Percentiles rank a stretch among this genome's conserved stretches.
phyloP scores from a whole-genome alignment of 2,888 invertebrate species.

The Glomeris marginata region DNA sequence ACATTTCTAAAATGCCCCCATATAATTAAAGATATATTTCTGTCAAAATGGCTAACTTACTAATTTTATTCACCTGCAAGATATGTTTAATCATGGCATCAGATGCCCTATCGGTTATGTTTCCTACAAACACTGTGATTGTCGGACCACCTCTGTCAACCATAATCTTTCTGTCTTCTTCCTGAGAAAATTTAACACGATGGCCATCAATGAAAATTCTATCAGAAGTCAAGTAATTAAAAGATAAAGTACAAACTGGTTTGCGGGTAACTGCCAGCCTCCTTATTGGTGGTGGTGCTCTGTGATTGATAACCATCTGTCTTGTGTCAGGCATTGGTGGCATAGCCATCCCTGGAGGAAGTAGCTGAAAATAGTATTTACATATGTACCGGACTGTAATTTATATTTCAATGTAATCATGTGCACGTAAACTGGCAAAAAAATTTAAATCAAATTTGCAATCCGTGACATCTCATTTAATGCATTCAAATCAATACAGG shows the following conservation, averaged over 20 bases:
- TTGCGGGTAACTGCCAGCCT: neutral
- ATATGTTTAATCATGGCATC: constrained; percentile 89
- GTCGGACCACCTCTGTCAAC: constrained; percentile 48
- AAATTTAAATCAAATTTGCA: too few relatives aligned
- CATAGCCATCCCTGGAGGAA: constrained; percentile 11
- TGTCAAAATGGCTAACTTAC: neutral
- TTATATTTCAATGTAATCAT: neutral
- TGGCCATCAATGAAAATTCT: neutral
- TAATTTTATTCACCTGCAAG: constrained; percentile 38
- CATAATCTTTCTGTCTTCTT: constrained; percentile 5
- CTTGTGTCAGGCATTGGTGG: constrained; percentile 7
- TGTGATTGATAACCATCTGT: neutral
- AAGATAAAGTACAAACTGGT: neutral
- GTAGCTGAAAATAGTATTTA: constrained; percentile 3
- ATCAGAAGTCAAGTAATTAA: neutral
- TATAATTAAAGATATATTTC: neutral
- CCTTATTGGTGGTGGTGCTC: neutral
- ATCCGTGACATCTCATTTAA: too few relatives aligned
- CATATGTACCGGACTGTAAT: too few relatives aligned
- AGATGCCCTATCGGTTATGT: constrained; percentile 86
- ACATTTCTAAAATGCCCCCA: constrained; percentile 52
- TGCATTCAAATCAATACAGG: too few relatives aligned
- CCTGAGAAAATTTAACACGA: neutral
- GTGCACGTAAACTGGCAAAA: too few relatives aligned
- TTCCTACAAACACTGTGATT: constrained; percentile 95